Evolutionary conservation across 2,888 invertebrate species (phyloP).

Genomic region (Anthoptus insignis): DNA sequence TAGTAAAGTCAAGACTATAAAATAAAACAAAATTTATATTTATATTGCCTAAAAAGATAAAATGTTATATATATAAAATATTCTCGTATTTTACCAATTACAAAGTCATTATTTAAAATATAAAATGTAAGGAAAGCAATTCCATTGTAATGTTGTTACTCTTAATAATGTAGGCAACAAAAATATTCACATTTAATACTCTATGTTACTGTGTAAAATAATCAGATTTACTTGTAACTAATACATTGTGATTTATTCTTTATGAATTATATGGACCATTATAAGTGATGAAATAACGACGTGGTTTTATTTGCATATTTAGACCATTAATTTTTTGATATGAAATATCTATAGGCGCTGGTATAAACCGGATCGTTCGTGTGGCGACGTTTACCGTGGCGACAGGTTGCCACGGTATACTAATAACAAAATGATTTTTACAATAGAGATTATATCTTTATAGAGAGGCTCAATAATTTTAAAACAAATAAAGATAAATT

Average conservation of each 20-base stretch:
- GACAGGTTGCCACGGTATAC: no score
- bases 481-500: no score
- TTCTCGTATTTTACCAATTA: slow-evolving; percentile 22
- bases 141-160: slow-evolving; percentile 48
- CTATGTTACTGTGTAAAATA: slow-evolving; percentile 65
- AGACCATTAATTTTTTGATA: no score
- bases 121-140: slow-evolving; percentile 16
- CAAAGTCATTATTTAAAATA: slow-evolving; percentile 39
- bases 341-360: no score
- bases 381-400: no score
- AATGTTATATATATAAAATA: not conserved
- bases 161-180: slow-evolving; percentile 51
- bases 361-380: no score
- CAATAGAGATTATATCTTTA: no score
- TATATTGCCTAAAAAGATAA: not conserved
- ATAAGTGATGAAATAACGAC: slow-evolving; percentile 62
- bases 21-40: no score
- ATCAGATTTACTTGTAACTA: slow-evolving; percentile 63
- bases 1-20: no score
- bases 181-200: slow-evolving; percentile 67
- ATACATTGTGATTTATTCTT: slow-evolving; percentile 83
- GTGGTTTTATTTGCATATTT: slow-evolving; percentile 62
- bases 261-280: slow-evolving; percentile 84
- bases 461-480: no score
- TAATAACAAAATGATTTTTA: no score